Base-by-base conservation (phyloP, 2,888 invertebrate species). In the Diaprepes abbreviatus region DNA sequence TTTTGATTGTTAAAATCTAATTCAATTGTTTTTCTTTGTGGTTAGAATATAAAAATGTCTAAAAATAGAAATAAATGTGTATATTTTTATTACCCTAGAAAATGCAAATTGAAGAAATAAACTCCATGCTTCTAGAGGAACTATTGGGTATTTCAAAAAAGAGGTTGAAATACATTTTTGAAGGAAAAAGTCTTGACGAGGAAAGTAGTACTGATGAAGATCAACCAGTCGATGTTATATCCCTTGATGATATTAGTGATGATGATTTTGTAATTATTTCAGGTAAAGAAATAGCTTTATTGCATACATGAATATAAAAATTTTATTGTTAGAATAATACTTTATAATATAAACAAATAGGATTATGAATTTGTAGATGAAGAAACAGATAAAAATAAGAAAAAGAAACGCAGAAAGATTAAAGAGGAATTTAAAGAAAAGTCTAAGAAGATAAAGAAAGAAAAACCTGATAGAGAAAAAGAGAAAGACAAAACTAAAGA, bases 41-140 rank as follows among this genome's bases (percentile, higher is more conserved):
- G n/a, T n/a, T n/a, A n/a, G n/a, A n/a, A n/a, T n/a, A n/a, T n/a
- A n/a, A n/a, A n/a, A n/a, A n/a, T n/a, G n/a, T n/a, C n/a, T n/a
- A n/a, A n/a, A n/a, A n/a, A n/a, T n/a, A n/a, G n/a, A n/a, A n/a
- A n/a, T n/a, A n/a, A n/a, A n/a, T n/a, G n/a, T n/a, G n/a, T n/a
- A n/a, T n/a, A n/a, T n/a, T n/a, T n/a, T n/a, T n/a, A n/a, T n/a
- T n/a, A n/a, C 74, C 77, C 54, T 72, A 84, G 84, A 75, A 77
- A 70, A 72, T 81, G 68, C 81, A 83, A 69, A 79, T 79, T 40
- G 81, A 81, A 72, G 84, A 84, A 77, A 79, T 84, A 17, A 85
- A 84, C 77, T 83, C 85, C 0, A 81, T 83, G 79, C 74, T 85
- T 9, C 74, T 85, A n/a, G 85, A 85, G 75, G 85, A 85, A 74